A percentile compares a stretch with the other conserved stretches of the same genome.
Evolutionary conservation across 1,140 invertebrate genomes (phyloP).

Genomic region (Drosophila azteca): DNA sequence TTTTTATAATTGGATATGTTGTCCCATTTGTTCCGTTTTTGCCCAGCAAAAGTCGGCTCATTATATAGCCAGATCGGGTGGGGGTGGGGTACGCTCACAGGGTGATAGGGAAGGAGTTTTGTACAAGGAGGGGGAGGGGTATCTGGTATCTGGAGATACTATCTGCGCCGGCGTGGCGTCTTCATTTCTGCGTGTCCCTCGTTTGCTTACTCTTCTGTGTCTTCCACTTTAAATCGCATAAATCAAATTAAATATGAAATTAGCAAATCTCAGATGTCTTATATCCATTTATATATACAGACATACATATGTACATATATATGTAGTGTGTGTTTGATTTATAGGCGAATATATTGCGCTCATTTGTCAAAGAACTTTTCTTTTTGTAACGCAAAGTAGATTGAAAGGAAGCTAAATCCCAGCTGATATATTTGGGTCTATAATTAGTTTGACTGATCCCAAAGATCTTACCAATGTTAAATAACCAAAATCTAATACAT

Average conservation of each 20-base stretch:
- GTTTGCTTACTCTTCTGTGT: not conserved
- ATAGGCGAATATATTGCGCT: conserved; percentile 42
- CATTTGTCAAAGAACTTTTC: conserved; percentile 40
- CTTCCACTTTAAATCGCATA: conserved; percentile 68
- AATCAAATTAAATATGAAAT: conserved; percentile 55
- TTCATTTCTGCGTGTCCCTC: not conserved
- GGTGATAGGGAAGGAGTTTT: not conserved
- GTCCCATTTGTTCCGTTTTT: conserved; percentile 46
- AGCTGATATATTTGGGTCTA: too few species aligned
- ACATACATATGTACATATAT: not conserved
- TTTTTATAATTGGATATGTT: conserved; percentile 77
- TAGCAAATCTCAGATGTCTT: conserved; percentile 34
- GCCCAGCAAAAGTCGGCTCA: conserved; percentile 38
- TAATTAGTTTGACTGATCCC: too few species aligned
- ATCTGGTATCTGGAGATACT: too few species aligned
- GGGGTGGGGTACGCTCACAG: not conserved
- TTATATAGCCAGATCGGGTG: conserved; percentile 28
- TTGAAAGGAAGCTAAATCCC: too few species aligned
- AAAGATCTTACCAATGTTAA: too few species aligned
- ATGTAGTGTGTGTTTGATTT: conserved; percentile 41
- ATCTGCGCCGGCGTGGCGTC: conserved; percentile 49
- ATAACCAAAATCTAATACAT: not conserved
- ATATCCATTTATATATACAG: conserved; percentile 13
- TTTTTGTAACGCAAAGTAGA: too few species aligned
- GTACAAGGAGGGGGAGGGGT: not conserved